Conservation (phyloP, 1,140 invertebrate species). For the Danaus melanippus region DNA sequence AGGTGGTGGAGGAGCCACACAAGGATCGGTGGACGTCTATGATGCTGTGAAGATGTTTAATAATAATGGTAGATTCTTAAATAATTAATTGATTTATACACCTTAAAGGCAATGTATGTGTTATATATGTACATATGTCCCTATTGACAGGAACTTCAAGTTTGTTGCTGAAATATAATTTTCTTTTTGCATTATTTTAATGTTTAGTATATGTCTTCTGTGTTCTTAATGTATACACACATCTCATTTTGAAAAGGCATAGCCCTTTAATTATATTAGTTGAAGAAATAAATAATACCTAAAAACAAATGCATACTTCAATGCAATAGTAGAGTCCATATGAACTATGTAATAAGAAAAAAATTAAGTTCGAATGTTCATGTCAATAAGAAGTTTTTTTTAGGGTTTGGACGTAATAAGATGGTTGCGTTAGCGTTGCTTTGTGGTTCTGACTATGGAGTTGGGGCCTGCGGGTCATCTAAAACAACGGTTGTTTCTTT, state of each 20-base stretch:
- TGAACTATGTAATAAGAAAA: no score
- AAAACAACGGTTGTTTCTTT: constrained; percentile 84
- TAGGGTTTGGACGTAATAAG: constrained; percentile 83
- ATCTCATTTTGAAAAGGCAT: no score
- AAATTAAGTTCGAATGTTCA: constrained; percentile 1
- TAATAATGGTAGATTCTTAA: constrained; percentile 43
- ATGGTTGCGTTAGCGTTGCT: constrained; percentile 87
- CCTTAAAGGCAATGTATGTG: background rate
- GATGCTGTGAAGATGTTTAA: constrained; percentile 76
- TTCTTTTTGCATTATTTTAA: no score
- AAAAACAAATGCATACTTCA: no score
- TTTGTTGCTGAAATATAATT: no score
- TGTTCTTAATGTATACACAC: no score
- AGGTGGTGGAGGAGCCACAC: constrained; percentile 73
- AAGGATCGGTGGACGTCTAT: constrained; percentile 83
- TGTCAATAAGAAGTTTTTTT: constrained; percentile 19
- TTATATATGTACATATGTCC: no score
- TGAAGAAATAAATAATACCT: no score
- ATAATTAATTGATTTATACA: background rate
- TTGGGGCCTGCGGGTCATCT: constrained; percentile 85
- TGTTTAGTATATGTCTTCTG: no score
- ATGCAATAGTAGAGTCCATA: no score
- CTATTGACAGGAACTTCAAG: no score
- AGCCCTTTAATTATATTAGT: no score
- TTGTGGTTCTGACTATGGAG: constrained; percentile 90